Evolutionary conservation across 2,888 invertebrate genomes (phyloP), one percentile per base, ranked within the genome.

Genomic region (Polydrusus cervinus): DNA sequence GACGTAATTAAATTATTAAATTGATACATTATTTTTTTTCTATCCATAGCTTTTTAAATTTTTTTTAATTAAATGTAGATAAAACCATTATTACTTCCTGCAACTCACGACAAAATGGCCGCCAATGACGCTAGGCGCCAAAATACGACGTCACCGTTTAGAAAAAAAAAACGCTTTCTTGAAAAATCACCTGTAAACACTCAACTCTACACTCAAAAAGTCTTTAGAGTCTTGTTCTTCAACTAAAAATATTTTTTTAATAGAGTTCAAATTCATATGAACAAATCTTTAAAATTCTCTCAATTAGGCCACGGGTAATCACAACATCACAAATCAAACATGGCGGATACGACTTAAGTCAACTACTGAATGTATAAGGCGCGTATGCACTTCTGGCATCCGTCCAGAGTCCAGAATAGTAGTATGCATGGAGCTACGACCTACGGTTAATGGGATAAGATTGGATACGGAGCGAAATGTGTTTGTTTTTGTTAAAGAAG

Each of bases 261-360:
- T 18, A 34, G 47, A 38, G 16, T 1, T 57, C 34, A 55, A 57
- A 34, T 60, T 60, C 14, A 40, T 11, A 38, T 10, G 10, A 57
- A 16, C 13, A 51, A 53, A 55, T 53, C 40, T 40, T 40, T 16
- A 64, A 14, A 45, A 49, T 14, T 49, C 30, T 16, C 45, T 10
- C 16, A 64, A 64, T 49, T 64, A 64, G 64, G 40, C 55, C 67
- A 53, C 53, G 67, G 53, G 55, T 53, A 67, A 53, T 53, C 51
- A 67, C 51, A 53, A 64, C 64, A 72, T 71, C 62, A 71, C 62
- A 70, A 72, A 68, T 55, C 38, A 61, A 74, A 70, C 60, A 74
- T 74, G 74, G 69, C 74, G 69, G 69, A 69, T 57, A 11, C 47
- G 18, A 53, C 55, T 64, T 65, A 40, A 51, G 38, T 74, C 43